phyloP scores from a whole-genome alignment of 1,140 invertebrate genomes.

The Harpegnathos saltator region DNA sequence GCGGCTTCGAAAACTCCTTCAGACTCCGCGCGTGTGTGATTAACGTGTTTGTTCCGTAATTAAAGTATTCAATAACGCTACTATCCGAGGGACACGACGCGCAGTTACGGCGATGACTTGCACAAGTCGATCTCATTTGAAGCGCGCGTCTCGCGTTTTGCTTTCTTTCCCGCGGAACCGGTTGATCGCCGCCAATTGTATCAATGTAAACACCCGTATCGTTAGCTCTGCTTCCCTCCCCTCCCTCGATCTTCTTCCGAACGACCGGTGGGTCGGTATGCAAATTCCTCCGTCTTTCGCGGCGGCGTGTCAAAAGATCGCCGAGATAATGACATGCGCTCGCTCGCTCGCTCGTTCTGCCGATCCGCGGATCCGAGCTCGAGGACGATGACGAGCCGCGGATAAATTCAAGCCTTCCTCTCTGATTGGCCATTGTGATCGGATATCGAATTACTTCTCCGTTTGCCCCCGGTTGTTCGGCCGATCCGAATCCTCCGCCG shows the following conservation, averaged over 20 bases:
- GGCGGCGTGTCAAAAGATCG: slow-evolving; percentile 66
- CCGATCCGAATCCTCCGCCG: too few relatives aligned
- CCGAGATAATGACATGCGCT: slow-evolving; percentile 66
- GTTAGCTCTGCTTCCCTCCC: slow-evolving; percentile 16
- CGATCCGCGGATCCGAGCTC: slow-evolving; percentile 16
- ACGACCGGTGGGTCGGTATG: slow-evolving; percentile 60
- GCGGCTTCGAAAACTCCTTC: neutral
- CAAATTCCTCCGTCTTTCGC: slow-evolving; percentile 68
- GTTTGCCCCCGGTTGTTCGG: slow-evolving; percentile 12
- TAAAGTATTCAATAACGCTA: slow-evolving; percentile 12
- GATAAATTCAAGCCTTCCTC: slow-evolving; percentile 62
- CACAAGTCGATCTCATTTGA: slow-evolving; percentile 33
- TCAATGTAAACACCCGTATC: slow-evolving; percentile 49
- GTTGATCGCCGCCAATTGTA: slow-evolving; percentile 26
- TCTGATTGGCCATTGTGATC: slow-evolving; percentile 66
- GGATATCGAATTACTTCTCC: slow-evolving; percentile 56
- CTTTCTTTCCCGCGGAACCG: slow-evolving; percentile 31
- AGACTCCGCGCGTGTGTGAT: neutral
- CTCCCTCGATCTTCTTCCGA: slow-evolving; percentile 21
- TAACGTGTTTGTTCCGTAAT: neutral
- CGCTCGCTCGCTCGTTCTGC: slow-evolving; percentile 54
- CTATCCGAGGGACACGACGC: neutral
- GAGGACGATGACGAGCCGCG: slow-evolving; percentile 45
- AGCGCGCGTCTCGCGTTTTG: slow-evolving; percentile 8
- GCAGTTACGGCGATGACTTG: slow-evolving; percentile 34